Base-by-base conservation (phyloP, 1,140 invertebrate species). In the Leptinotarsa lineolata region DNA sequence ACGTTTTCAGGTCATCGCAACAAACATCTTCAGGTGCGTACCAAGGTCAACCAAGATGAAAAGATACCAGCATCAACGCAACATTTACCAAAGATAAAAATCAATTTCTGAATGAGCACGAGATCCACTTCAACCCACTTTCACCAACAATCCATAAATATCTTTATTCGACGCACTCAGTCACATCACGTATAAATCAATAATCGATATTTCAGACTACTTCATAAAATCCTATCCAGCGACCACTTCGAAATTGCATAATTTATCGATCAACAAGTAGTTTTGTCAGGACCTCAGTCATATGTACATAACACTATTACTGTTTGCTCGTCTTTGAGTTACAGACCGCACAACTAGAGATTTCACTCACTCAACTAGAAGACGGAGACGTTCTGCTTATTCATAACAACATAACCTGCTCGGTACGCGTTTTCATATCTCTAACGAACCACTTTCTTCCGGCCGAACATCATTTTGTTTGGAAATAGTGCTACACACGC, bases 401-500 rank as follows among this genome's bases (percentile, higher is more conserved):
- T 39, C 24, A n/a, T 30, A 44, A 63, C 8, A n/a, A 60, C 20
- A 20, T 63, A 63, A 63, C 60, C 20, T 44, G n/a, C 39, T n/a
- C 64, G 64, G n/a, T 12, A 6, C 30, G 61, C 15, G 61, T 64
- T 64, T 64, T 66, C 22, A 66, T n/a, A 66, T 66, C 39, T 66
- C 64, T 30, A 22, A 2, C 39, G 30, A 66, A 66, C 48, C 48
- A 18, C 64, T 66, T 66, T 66, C 64, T 66, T 66, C 64, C 64
- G 64, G 64, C 30, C 22, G 22, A 24, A 44, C 64, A 66, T 66
- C 64, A 66, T 24, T 66, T 64, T 64, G 61, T 64, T 64, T 22
- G 48, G 15, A 54, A 54, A 54, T 54, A 22, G 13, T 66, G 30
- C 22, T 66, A 24, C 18, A 15, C 30, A 24, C 61, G 44, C 64